Base-by-base conservation (phyloP, 2,113 vertebrate species). In the Fregetta grallaria region DNA sequence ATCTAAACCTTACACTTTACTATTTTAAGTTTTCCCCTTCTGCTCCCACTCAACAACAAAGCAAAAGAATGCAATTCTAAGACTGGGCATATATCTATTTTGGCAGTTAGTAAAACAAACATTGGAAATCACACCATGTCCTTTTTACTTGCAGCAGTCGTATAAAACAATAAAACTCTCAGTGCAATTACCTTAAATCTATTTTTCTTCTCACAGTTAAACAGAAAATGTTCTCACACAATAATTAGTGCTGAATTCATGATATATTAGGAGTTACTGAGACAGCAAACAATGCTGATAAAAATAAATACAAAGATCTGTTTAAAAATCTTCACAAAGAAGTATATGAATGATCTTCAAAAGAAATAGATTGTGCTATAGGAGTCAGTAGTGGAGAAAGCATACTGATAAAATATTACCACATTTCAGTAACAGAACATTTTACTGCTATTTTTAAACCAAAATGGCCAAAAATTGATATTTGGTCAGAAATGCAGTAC, bases 121-220 rank as follows among this genome's bases (percentile, higher is more conserved):
- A 91, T 91, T 94, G 97, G 81, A 94, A 97, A 96, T 94, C 92
- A 88, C 80, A 95, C 94, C 62, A 50, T 88, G 97, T 96, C 76
- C 93, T 95, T 92, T 97, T 96, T 95, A 94, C 66, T 97, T 95
- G 88, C 74, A 97, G 67, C n/a, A 92, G 70, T 95, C 42, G 3
- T 94, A 96, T 94, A 93, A 96, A 97, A 97, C 96, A 97, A 97
- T 98, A 97, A 96, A 97, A 94, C 82, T 79, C 81, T 78, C 79
- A 93, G 94, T 88, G 92, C 90, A 98, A 97, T 98, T 97, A 98
- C 83, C 88, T 96, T 79, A 88, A 96, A 98, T 96, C 97, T 97
- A 96, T 97, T 98, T 98, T 97, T 97, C 87, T 97, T 92, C 94
- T 94, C 91, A 97, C 90, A 95, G 42, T 93, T 93, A 95, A 95